Conservation (phyloP, 2,888 invertebrate genomes). For the Morpho deidamia region DNA sequence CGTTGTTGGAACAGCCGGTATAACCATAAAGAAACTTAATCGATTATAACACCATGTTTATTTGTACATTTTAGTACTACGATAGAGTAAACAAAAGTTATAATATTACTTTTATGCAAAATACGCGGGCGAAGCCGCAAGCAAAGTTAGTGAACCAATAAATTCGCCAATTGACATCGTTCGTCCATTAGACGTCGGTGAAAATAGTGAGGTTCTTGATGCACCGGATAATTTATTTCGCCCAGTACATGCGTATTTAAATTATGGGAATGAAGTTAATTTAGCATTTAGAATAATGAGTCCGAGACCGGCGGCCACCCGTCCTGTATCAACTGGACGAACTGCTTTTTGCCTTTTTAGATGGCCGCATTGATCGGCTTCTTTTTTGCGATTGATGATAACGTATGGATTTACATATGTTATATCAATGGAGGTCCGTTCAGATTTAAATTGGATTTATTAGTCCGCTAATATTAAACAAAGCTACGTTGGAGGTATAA, state of each 20-base stretch:
- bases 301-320: conserved; percentile 67
- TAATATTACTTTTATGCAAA: too few relatives aligned
- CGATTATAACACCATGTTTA: too few relatives aligned
- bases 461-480: conserved; percentile 64
- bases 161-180: conserved; percentile 37
- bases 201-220: conserved; percentile 37
- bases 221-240: conserved; percentile 26
- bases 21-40: too few relatives aligned
- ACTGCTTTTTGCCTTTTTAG: conserved; percentile 48
- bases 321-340: conserved; percentile 60
- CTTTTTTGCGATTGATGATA: conserved; percentile 73
- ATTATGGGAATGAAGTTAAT: conserved; percentile 76
- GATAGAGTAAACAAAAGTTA: too few relatives aligned
- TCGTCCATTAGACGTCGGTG: too few relatives aligned
- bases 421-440: conserved; percentile 67
- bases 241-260: conserved; percentile 59
- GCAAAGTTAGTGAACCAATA: too few relatives aligned
- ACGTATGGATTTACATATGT: conserved; percentile 77
- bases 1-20: too few relatives aligned
- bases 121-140: too few relatives aligned
- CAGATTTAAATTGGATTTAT: conserved; percentile 77
- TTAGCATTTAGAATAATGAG: conserved; percentile 74
- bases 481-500: conserved; percentile 59
- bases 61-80: too few relatives aligned
- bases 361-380: conserved; percentile 55